A percentile compares a stretch with the other conserved stretches of the same genome.
Evolutionary conservation across 2,113 vertebrate species (phyloP).

Genomic region (Paedocypris sp.): DNA sequence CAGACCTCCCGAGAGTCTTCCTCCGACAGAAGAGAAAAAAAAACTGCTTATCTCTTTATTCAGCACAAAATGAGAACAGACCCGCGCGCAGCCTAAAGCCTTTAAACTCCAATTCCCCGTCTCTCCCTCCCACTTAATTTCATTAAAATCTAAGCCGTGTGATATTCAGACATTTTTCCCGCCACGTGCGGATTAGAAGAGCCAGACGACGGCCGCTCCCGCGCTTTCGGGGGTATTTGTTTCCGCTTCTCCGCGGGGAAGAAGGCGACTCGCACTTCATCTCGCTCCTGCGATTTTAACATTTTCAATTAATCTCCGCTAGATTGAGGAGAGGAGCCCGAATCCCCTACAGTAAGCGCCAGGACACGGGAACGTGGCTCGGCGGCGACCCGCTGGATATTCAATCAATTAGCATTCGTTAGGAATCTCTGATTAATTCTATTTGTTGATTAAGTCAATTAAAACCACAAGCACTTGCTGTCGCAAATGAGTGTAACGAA

Average conservation of each 20-base stretch:
- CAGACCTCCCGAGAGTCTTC: slow-evolving; percentile 15
- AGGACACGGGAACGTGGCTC: slow-evolving; percentile 36
- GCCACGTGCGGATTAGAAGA: not conserved
- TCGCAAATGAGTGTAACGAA: slow-evolving; percentile 64
- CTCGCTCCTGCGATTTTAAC: slow-evolving; percentile 29
- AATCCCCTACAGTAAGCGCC: slow-evolving; percentile 34
- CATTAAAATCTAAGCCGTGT: slow-evolving; percentile 7
- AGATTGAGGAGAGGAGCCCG: slow-evolving; percentile 31
- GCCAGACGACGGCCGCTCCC: slow-evolving; percentile 12
- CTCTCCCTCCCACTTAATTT: slow-evolving; percentile 11
- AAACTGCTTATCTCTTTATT: slow-evolving; percentile 27
- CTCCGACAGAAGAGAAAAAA: too few species aligned
- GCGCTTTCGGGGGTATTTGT: slow-evolving; percentile 17
- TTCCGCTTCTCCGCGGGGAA: slow-evolving; percentile 9
- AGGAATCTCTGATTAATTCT: slow-evolving; percentile 70
- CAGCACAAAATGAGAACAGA: slow-evolving; percentile 26
- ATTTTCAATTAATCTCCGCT: slow-evolving; percentile 36
- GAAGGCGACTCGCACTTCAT: slow-evolving; percentile 10
- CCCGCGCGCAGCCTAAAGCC: slow-evolving; percentile 1
- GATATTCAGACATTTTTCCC: slow-evolving; percentile 16
- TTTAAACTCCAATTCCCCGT: slow-evolving; percentile 1
- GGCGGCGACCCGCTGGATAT: slow-evolving; percentile 61
- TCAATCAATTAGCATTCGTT: slow-evolving; percentile 71
- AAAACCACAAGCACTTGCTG: slow-evolving; percentile 67
- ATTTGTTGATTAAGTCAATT: slow-evolving; percentile 75